Percentiles rank a stretch among this genome's conserved stretches.
These are phyloP conservation scores for Phenganax subtilis DNA, from an alignment of 92 coral and sea anemone genomes.

Conservation along the genomic window DNA sequence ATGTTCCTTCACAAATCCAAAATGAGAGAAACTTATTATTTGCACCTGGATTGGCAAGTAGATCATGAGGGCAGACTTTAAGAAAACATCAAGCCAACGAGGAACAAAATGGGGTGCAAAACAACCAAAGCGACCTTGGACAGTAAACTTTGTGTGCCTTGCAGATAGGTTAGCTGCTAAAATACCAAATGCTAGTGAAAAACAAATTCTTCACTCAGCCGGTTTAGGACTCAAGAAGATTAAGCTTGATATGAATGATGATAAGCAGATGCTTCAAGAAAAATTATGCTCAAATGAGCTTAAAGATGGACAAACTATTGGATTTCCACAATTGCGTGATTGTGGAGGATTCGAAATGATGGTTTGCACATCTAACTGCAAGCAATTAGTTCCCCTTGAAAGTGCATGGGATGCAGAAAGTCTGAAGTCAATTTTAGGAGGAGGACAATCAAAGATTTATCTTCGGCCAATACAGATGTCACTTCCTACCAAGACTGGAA, in stretches of 20 bases:
- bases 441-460: slow-evolving; percentile 39
- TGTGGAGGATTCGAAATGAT: slow-evolving; percentile 53
- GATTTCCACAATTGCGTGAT: slow-evolving; percentile 43
- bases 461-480: slow-evolving; percentile 51
- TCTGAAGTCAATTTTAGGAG: slow-evolving; percentile 48
- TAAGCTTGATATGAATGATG: slow-evolving; percentile 45
- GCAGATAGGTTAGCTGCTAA: slow-evolving; percentile 36
- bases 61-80: not conserved
- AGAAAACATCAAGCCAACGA: not conserved
- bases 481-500: slow-evolving; percentile 46
- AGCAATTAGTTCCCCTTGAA: slow-evolving; percentile 38
- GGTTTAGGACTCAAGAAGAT: slow-evolving; percentile 51
- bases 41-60: not conserved
- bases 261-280: slow-evolving; percentile 38
- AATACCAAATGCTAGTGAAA: slow-evolving; percentile 39
- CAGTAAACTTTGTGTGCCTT: slow-evolving; percentile 48
- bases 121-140: slow-evolving; percentile 41
- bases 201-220: slow-evolving; percentile 45
- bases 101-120: too few species aligned
- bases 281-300: slow-evolving; percentile 26
- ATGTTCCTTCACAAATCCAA: too few species aligned
- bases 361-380: slow-evolving; percentile 37
- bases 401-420: slow-evolving; percentile 49
- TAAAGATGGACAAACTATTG: slow-evolving; percentile 43
- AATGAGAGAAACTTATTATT: too few species aligned